phyloP scores from a whole-genome alignment of 1,140 invertebrate genomes.

The Leptinotarsa undecemlineata region DNA sequence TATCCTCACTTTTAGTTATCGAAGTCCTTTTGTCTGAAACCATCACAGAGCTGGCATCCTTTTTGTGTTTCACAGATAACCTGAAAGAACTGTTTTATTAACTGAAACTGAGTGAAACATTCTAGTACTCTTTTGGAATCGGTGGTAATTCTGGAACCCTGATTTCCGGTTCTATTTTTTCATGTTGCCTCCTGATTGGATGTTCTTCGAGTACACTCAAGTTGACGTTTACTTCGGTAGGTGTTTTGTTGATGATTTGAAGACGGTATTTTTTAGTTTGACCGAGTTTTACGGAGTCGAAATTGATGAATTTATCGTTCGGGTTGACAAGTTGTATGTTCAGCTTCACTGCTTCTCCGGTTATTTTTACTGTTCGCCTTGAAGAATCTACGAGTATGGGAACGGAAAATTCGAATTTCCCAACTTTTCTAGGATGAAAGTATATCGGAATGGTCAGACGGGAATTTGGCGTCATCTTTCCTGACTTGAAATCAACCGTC shows the following conservation, averaged over 20 bases:
- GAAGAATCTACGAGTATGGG: slow-evolving; percentile 51
- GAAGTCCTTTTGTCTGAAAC: neutral
- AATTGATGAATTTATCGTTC: slow-evolving; percentile 53
- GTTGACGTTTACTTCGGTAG: slow-evolving; percentile 29
- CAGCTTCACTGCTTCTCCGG: slow-evolving; percentile 53
- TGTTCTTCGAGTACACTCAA: slow-evolving; percentile 20
- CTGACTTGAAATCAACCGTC: slow-evolving; percentile 42
- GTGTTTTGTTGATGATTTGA: slow-evolving; percentile 52
- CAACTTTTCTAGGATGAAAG: slow-evolving; percentile 52
- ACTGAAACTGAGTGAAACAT: no score
- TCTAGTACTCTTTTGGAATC: slow-evolving; percentile 21
- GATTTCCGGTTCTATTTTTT: slow-evolving; percentile 21
- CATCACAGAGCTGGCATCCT: neutral
- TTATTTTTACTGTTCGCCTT: slow-evolving; percentile 48
- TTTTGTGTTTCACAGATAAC: neutral
- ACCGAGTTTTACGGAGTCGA: slow-evolving; percentile 49
- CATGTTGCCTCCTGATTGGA: slow-evolving; percentile 29
- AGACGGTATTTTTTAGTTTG: slow-evolving; percentile 46
- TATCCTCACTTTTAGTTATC: neutral
- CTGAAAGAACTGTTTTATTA: no score
- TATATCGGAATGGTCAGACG: slow-evolving; percentile 48
- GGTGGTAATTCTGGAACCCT: slow-evolving; percentile 27
- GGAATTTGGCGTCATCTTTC: slow-evolving; percentile 41
- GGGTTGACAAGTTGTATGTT: slow-evolving; percentile 52
- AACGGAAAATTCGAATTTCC: slow-evolving; percentile 48